phyloP scores from a whole-genome alignment of 2,113 vertebrate genomes.

The Onychostoma macrolepis region DNA sequence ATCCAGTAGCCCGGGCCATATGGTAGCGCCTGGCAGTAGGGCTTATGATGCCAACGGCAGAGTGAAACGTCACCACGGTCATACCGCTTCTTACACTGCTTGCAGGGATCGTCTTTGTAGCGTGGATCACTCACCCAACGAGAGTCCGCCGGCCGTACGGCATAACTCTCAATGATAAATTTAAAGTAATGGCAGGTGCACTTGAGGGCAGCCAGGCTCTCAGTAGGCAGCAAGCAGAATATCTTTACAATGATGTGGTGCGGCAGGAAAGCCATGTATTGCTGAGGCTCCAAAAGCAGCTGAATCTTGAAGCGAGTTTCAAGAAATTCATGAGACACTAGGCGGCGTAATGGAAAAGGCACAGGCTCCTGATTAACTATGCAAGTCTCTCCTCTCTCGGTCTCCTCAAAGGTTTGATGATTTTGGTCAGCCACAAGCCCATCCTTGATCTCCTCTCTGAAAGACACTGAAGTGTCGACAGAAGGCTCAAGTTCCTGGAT shows the following conservation, averaged over 20 bases:
- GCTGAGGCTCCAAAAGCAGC: constrained; percentile 91
- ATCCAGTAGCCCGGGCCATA: constrained; percentile 96
- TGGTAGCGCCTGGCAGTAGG: constrained; percentile 92
- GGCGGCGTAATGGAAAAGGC: constrained; percentile 71
- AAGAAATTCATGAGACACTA: constrained; percentile 87
- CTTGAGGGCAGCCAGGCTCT: constrained; percentile 90
- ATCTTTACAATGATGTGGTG: constrained; percentile 92
- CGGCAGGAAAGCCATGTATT: constrained; percentile 87
- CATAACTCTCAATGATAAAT: constrained; percentile 89
- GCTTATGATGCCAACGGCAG: constrained; percentile 97
- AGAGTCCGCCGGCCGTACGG: constrained; percentile 89
- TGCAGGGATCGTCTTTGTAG: constrained; percentile 95
- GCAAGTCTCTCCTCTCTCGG: constrained; percentile 42
- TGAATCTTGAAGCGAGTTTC: constrained; percentile 89
- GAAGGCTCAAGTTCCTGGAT: constrained; percentile 8
- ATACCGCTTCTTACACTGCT: constrained; percentile 93
- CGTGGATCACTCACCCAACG: constrained; percentile 94
- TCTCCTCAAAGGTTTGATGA: background rate
- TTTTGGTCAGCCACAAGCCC: background rate
- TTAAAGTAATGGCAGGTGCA: constrained; percentile 92
- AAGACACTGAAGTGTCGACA: background rate
- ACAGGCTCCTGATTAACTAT: constrained; percentile 62
- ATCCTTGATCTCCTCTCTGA: constrained; percentile 46
- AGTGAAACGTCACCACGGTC: constrained; percentile 89
- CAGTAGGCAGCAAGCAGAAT: constrained; percentile 86